phyloP scores from a whole-genome alignment of 2,113 vertebrate species.

The Halcyon malimbica region DNA sequence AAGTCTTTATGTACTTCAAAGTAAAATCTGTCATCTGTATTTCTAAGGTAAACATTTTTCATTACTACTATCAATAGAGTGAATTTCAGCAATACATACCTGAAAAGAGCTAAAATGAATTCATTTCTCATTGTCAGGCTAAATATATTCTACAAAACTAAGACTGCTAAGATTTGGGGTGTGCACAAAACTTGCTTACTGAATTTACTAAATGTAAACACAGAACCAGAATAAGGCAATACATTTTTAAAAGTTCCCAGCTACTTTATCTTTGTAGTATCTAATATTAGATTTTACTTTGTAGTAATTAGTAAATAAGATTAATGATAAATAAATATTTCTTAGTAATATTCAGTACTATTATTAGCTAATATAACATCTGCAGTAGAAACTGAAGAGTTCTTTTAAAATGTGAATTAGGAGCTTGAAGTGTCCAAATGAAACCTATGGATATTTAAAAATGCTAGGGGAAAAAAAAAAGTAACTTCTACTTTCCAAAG shows the following conservation, averaged over 20 bases:
- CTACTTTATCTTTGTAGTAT: background rate
- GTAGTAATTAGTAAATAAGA: background rate
- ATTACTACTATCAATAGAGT: background rate
- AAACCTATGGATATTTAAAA: background rate
- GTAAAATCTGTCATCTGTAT: background rate
- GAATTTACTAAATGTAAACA: background rate
- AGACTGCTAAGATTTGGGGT: background rate
- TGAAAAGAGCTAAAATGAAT: background rate
- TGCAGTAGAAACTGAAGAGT: background rate
- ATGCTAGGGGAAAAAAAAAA: background rate
- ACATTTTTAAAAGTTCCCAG: background rate
- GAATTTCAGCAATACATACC: background rate
- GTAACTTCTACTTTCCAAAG: background rate
- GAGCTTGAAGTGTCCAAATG: background rate
- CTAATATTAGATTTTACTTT: background rate
- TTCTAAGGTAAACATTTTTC: slow-evolving; percentile 19
- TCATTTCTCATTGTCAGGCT: background rate
- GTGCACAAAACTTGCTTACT: background rate
- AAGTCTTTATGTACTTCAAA: background rate
- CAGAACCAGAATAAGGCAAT: background rate
- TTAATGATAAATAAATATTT: background rate
- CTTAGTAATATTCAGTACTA: background rate
- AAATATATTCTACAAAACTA: background rate
- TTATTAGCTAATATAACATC: background rate
- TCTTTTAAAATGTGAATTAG: background rate